Conservation (phyloP, 2,888 invertebrate genomes). For the Agapostemon virescens region DNA sequence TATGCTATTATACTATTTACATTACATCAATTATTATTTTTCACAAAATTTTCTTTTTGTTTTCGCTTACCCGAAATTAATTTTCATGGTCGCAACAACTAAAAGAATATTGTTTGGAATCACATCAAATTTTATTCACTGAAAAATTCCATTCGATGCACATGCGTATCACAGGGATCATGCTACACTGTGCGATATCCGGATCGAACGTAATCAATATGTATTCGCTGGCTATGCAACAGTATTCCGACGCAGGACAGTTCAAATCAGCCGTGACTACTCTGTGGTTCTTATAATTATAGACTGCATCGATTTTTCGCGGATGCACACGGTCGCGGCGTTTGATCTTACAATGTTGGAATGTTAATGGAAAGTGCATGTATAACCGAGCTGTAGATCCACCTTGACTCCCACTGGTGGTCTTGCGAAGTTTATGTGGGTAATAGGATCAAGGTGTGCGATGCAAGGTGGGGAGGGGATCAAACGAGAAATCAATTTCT, state of each 20-base stretch:
- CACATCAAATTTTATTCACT: too few relatives aligned
- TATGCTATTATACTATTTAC: too few relatives aligned
- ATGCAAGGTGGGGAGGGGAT: conserved; percentile 35
- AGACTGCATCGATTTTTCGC: conserved; percentile 5
- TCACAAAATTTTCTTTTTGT: too few relatives aligned
- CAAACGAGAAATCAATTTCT: conserved; percentile 6
- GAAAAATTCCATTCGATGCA: too few relatives aligned
- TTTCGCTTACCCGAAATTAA: too few relatives aligned
- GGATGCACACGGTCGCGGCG: not conserved
- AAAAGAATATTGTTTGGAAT: too few relatives aligned
- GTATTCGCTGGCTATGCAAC: not conserved
- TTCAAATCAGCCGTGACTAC: not conserved
- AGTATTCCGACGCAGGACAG: too few relatives aligned
- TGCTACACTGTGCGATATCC: too few relatives aligned
- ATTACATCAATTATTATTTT: too few relatives aligned
- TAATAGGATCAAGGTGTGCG: conserved; percentile 39
- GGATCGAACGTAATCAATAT: too few relatives aligned
- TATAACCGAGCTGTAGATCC: conserved; percentile 40
- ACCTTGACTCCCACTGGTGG: conserved; percentile 51
- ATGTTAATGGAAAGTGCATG: conserved; percentile 46
- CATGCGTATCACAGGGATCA: too few relatives aligned
- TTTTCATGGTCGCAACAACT: too few relatives aligned
- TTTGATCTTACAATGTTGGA: conserved; percentile 32
- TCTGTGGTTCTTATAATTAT: not conserved
- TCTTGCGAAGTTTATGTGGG: conserved; percentile 40